Evolutionary conservation across 2,797 vertebrate genomes (phyloP).

Genomic region (Tadarida brasiliensis): DNA sequence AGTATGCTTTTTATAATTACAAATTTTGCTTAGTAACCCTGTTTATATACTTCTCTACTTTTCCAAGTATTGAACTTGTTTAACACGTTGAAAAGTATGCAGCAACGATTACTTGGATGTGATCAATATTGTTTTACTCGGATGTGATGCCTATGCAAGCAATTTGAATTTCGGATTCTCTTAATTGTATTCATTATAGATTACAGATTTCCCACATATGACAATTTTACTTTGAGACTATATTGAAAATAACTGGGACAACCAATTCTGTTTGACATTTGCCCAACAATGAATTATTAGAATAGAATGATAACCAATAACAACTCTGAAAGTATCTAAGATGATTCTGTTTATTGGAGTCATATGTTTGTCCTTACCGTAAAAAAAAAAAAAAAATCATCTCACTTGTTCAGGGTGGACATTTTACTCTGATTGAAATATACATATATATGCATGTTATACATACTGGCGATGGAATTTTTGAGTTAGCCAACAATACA

Average conservation of each 20-base stretch:
- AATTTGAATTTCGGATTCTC: conserved; percentile 26
- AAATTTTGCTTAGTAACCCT: not conserved
- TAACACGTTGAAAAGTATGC: not conserved
- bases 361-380: not conserved
- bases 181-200: conserved; percentile 23
- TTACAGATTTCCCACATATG: conserved; percentile 29
- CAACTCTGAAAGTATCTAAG: not conserved
- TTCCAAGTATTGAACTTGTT: not conserved
- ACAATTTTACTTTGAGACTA: conserved; percentile 38
- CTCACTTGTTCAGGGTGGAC: not conserved
- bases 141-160: not conserved
- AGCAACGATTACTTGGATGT: not conserved
- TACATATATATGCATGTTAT: not conserved
- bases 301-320: not conserved
- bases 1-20: not conserved
- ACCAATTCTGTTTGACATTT: conserved; percentile 7
- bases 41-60: not conserved
- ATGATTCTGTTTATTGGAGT: conserved; percentile 10
- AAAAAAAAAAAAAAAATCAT: not conserved
- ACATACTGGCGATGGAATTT: not conserved
- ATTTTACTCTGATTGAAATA: conserved; percentile 9
- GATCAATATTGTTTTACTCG: conserved; percentile 48
- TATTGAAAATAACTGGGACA: conserved; percentile 38
- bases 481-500: not conserved
- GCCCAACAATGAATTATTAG: not conserved